Base-by-base conservation (phyloP, 2,797 vertebrate species). In the Alauda arvensis region DNA sequence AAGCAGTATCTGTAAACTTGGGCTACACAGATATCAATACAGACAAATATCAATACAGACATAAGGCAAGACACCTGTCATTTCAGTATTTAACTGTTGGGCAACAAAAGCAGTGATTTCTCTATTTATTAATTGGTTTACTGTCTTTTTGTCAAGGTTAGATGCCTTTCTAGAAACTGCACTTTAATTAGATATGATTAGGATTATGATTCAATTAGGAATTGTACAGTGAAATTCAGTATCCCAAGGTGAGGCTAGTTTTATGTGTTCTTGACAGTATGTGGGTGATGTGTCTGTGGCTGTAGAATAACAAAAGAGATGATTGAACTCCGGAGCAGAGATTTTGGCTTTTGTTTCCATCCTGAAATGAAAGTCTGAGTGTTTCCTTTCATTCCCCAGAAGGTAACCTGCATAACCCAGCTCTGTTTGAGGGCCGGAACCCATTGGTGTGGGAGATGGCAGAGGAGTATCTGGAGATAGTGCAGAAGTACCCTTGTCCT, bases 391-490 rank as follows among this genome's bases (percentile, higher is more conserved):
- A 11, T 84, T 93, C 55, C 24, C 10, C 91, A 99, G 99, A 99
- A 95, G 99, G 99, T 51, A 98, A 99, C 95, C 98, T 99, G 62
- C 99, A 99, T 83, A 99, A 99, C 92, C 99, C 99, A 0, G 99
- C 99, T 7, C 94, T 99, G 94, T 99, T 99, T 59, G 98, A 99
- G 95, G 99, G 98, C 34, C 83, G 93, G 80, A 99, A 97, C 88
- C 99, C 99, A 0, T 96, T 98, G 0, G 98, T 99, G 79, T 99
- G 99, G 99, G 99, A 99, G 96, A 98, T 99, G 97, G 97, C 98
- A 1, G 99, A 99, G 91, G 99, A 99, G 89, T 99, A 99, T 78
- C 96, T 99, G 66, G 98, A 98, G 85, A 97, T 99, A 65, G 99
- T 99, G 60, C 96, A 91, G 78, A 96, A 97, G 90, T 93, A 98